phyloP scores from a whole-genome alignment of 2,888 invertebrate genomes.

The Dryadula phaetusa region DNA sequence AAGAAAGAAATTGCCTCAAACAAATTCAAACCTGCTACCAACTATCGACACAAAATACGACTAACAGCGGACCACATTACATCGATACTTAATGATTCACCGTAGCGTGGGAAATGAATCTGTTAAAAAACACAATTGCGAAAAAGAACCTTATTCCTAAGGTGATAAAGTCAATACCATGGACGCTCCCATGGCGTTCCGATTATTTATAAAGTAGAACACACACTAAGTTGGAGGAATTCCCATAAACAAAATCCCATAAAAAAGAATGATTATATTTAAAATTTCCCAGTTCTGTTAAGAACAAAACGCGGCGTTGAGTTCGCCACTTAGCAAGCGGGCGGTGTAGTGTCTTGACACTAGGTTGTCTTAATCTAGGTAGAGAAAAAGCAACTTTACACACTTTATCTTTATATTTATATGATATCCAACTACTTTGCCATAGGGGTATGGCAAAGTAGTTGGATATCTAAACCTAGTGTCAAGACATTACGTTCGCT shows the following conservation, averaged over 20 bases:
- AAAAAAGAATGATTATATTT: no score
- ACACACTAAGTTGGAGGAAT: slow-evolving; percentile 1
- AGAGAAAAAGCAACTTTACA: no score
- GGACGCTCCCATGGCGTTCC: neutral
- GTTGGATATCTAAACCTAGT: no score
- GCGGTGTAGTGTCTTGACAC: no score
- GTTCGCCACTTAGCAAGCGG: no score
- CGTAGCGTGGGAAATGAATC: slow-evolving; percentile 39
- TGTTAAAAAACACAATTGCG: neutral
- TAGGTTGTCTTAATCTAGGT: no score
- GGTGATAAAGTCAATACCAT: neutral
- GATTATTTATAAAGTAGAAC: slow-evolving; percentile 18
- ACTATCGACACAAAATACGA: slow-evolving; percentile 15
- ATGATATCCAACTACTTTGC: no score
- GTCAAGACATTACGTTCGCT: no score
- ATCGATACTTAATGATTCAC: slow-evolving; percentile 42
- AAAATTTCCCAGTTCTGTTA: no score
- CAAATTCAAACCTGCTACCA: neutral
- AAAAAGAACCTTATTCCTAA: neutral
- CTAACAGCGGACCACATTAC: slow-evolving; percentile 27
- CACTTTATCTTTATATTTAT: no score
- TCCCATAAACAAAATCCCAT: slow-evolving; percentile 21
- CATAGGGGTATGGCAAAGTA: no score
- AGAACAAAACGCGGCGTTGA: no score
- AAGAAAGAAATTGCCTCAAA: neutral